Percentiles rank a stretch among this genome's conserved stretches.
phyloP scores from a whole-genome alignment of 2,888 invertebrate genomes.

The Tachina grossa region DNA sequence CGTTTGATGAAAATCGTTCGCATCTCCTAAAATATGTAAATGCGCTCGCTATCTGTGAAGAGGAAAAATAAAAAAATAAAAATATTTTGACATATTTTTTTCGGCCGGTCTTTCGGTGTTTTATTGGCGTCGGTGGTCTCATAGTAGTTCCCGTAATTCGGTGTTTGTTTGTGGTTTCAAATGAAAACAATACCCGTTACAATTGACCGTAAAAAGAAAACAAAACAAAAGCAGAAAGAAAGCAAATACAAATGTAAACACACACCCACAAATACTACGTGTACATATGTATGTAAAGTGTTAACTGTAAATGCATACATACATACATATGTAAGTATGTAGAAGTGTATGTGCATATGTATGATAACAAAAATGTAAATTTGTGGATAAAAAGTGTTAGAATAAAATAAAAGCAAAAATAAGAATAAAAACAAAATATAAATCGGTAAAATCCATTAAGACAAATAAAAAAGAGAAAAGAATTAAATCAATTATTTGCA shows the following conservation, averaged over 20 bases:
- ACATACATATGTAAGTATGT: slow-evolving; percentile 23
- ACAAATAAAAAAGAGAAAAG: not conserved
- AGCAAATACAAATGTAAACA: slow-evolving; percentile 1
- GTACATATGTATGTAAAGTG: not conserved
- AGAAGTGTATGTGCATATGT: not conserved
- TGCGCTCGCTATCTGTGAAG: slow-evolving; percentile 3
- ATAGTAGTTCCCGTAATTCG: slow-evolving; percentile 9
- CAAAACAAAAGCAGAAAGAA: not conserved
- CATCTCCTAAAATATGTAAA: slow-evolving; percentile 39
- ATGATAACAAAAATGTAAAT: not conserved
- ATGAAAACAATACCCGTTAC: slow-evolving; percentile 41
- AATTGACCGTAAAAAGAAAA: slow-evolving; percentile 7
- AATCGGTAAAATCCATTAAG: not conserved
- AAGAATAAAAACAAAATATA: not conserved
- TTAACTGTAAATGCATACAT: not conserved
- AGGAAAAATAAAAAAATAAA: not conserved
- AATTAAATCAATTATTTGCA: not conserved
- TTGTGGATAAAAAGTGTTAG: not conserved
- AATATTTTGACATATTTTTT: not conserved
- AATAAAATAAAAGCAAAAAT: slow-evolving; percentile 24
- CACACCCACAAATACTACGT: not conserved
- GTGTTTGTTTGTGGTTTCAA: slow-evolving; percentile 38
- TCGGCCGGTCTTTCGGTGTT: not conserved
- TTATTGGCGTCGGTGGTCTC: not conserved
- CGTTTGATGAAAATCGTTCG: slow-evolving; percentile 65